Conservation (phyloP, 2,888 invertebrate species). For the Cataglyphis altisquamis region DNA sequence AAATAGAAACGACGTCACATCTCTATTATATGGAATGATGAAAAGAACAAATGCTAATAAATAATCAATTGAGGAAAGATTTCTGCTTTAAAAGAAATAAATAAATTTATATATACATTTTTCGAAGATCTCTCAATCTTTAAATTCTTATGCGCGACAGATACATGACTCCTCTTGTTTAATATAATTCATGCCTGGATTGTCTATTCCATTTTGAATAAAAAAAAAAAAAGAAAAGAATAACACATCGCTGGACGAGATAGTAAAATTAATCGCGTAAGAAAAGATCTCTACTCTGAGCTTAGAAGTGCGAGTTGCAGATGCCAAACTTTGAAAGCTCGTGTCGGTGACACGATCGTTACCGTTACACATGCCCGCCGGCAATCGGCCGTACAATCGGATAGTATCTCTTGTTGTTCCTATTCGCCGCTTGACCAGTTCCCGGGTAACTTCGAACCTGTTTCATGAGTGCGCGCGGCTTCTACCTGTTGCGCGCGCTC, state of each 20-base stretch:
- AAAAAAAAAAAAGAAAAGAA: neutral
- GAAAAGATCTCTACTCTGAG: neutral
- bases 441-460: slow-evolving; percentile 83
- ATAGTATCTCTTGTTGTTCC: slow-evolving; percentile 84
- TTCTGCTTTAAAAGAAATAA: neutral
- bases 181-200: neutral
- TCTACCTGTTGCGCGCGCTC: slow-evolving; percentile 64
- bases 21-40: neutral
- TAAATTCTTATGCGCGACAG: neutral
- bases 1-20: neutral
- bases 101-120: neutral
- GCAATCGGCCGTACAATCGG: slow-evolving; percentile 81
- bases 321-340: slow-evolving; percentile 62
- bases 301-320: slow-evolving; percentile 28
- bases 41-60: neutral
- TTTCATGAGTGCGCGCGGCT: slow-evolving; percentile 76
- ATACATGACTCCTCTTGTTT: neutral
- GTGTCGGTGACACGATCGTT: slow-evolving; percentile 70
- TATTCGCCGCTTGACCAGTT: slow-evolving; percentile 79
- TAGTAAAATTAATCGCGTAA: neutral
- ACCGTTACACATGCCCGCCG: slow-evolving; percentile 82
- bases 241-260: neutral
- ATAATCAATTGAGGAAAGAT: neutral
- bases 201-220: neutral
- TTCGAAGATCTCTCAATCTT: neutral